Percentiles rank a stretch among this genome's conserved stretches.
Conservation (phyloP, 2,888 invertebrate genomes). For the Nymphalis c-album region DNA sequence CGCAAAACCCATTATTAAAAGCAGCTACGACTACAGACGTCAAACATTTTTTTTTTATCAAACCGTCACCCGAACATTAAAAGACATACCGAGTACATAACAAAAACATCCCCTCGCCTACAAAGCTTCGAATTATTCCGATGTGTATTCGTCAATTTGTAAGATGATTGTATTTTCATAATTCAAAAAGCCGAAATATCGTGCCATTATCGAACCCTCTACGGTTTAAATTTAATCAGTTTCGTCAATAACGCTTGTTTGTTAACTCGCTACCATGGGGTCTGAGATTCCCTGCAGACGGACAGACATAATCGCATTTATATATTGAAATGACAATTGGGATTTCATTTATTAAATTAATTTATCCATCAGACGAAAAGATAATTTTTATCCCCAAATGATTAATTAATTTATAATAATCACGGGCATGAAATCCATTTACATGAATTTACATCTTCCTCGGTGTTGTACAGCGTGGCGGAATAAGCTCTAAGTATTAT, state of each 20-base stretch:
- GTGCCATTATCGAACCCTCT: slow-evolving; percentile 37
- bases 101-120: background rate
- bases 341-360: too few relatives aligned
- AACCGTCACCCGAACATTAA: background rate
- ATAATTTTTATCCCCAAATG: too few relatives aligned
- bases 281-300: slow-evolving; percentile 42
- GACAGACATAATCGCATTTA: slow-evolving; percentile 58
- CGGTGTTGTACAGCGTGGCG: too few relatives aligned
- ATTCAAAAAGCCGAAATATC: slow-evolving; percentile 32
- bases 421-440: too few relatives aligned
- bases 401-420: too few relatives aligned
- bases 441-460: too few relatives aligned
- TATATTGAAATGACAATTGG: slow-evolving; percentile 12
- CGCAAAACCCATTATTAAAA: too few relatives aligned
- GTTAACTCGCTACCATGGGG: slow-evolving; percentile 43
- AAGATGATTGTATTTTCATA: slow-evolving; percentile 30
- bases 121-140: slow-evolving; percentile 22
- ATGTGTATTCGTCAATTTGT: slow-evolving; percentile 32
- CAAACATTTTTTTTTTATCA: too few relatives aligned
- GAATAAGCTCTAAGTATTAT: too few relatives aligned
- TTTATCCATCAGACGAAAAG: too few relatives aligned
- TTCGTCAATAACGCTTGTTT: slow-evolving; percentile 49
- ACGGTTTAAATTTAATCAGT: slow-evolving; percentile 52
- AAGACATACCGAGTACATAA: background rate
- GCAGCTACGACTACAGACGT: too few relatives aligned